Evolutionary conservation across 2,888 invertebrate genomes (phyloP), one percentile per base, ranked within the genome.

Genomic region (Drosophila anomelani): DNA sequence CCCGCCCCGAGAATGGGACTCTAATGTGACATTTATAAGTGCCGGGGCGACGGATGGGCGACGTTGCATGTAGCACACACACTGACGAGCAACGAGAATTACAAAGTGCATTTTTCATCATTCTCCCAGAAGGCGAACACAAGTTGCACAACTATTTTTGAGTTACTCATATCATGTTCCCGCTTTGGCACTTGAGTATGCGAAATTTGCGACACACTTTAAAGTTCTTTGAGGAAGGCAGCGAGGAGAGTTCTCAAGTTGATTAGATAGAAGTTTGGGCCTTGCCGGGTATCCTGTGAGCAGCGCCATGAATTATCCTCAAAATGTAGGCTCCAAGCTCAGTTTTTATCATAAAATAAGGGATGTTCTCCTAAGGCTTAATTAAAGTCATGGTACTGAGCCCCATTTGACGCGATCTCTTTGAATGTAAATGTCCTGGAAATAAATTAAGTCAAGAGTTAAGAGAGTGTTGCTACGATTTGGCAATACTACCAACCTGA

Each of bases 21-120:
- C 83, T 84, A 85, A 84, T 88, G 83, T 83, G 88, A 88, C 88
- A 80, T 85, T 85, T 75, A 85, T 85, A 83, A 88, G 83, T 73
- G 77, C 80, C 73, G 60, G 60, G 63, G 75, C 68, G 86, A 78
- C 85, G 75, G 76, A 67, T 67, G 67, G 67, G 67, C 67, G 67
- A 67, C 67, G 78, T 49, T 61, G 70, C 63, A 85, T 84, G 83
- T 81, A 76, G 69, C 75, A 75, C 76, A 26, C 4, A 53, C 76
- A 46, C 78, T 79, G 88, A 82, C 72, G 80, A 85, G 88, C 60
- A 78, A 85, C 71, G 78, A 82, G 82, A 76, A 84, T 88, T 82
- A 82, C 79, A 80, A 82, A 82, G 83, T 85, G 83, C 74, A 88
- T 88, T 88, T 84, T 85, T 88, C 79, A 88, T 88, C 78, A 75